A percentile compares a stretch with the other conserved stretches of the same genome.
phyloP scores from a whole-genome alignment of 2,113 vertebrate species.

The Ellobius talpinus region DNA sequence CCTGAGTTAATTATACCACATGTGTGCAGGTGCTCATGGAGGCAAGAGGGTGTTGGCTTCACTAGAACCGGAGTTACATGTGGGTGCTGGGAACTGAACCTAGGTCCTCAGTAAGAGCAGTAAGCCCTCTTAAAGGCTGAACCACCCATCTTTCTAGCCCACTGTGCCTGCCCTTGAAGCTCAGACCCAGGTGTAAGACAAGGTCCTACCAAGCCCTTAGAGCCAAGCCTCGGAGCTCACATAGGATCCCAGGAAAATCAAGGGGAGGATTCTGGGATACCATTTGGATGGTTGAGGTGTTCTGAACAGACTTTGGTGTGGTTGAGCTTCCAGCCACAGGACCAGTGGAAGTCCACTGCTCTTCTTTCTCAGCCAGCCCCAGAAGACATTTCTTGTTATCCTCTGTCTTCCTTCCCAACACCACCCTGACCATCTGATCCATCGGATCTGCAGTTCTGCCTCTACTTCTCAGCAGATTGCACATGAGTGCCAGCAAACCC shows the following conservation, averaged over 20 bases:
- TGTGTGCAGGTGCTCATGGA: background rate
- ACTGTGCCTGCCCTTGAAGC: background rate
- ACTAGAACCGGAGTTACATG: background rate
- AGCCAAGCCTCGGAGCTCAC: background rate
- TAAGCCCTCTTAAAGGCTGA: background rate
- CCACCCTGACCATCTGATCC: background rate
- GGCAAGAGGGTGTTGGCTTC: background rate
- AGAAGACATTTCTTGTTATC: background rate
- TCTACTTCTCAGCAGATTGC: background rate
- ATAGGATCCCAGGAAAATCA: background rate
- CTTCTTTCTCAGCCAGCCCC: background rate
- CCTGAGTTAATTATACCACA: background rate
- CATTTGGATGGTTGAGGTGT: background rate
- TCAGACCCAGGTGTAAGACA: background rate
- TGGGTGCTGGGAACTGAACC: background rate
- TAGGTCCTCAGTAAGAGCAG: background rate
- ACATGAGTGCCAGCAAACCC: background rate
- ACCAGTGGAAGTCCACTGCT: background rate
- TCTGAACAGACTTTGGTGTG: background rate
- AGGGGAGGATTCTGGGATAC: background rate
- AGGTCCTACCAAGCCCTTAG: background rate
- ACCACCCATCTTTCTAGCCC: background rate
- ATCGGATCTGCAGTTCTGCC: background rate
- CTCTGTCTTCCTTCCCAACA: background rate
- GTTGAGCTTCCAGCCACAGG: background rate